Base-by-base conservation (phyloP, 1,140 invertebrate species). In the Drosophila dunni region DNA sequence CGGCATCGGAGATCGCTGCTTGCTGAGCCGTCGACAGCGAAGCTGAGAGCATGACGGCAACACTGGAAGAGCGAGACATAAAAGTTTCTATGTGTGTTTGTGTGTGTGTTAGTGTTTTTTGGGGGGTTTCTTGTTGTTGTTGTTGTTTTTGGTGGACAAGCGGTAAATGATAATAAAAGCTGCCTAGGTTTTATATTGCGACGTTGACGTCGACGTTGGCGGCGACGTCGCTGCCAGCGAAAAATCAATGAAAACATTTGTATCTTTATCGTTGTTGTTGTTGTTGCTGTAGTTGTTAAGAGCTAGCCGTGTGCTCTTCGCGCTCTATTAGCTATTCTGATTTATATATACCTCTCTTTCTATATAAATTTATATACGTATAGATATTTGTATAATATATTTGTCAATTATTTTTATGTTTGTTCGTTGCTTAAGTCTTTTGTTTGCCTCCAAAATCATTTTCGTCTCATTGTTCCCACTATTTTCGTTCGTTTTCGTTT, bases 151-250 rank as follows among this genome's bases (percentile, higher is more conserved):
- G 72, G 20, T 44, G 63, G 74, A 40, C 69, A 75, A 88, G 84
- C 84, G 84, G 84, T 88, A 88, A 81, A 88, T 89, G 84, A 89
- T 88, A 88, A 88, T 88, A 90, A 89, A 83, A 89, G 73, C 66
- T 65, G 70, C 54, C 69, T 72, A 75, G 60, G 48, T 78, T 79
- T 79, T 68, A 60, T 77, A 46, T 79, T 50, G 50, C 38, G 58
- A 56, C 38, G 58, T 61, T 11, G 54, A 50, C 61, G 58, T 11
- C 24, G 40, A 40, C 42, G 34, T 15, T 33, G 72, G 8, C 17
- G 44, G 0, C 34, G 17, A 29, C 36, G 34, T 15, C 67, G 63
- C 73, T 17, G 67, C 65, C 72, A 82, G 65, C 71, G 66, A 80
- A 78, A 79, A 82, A 74, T 80, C 69, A 80, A 78, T 80, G 75